Conservation (phyloP, 2,113 vertebrate genomes). For the Chrysemys picta region DNA sequence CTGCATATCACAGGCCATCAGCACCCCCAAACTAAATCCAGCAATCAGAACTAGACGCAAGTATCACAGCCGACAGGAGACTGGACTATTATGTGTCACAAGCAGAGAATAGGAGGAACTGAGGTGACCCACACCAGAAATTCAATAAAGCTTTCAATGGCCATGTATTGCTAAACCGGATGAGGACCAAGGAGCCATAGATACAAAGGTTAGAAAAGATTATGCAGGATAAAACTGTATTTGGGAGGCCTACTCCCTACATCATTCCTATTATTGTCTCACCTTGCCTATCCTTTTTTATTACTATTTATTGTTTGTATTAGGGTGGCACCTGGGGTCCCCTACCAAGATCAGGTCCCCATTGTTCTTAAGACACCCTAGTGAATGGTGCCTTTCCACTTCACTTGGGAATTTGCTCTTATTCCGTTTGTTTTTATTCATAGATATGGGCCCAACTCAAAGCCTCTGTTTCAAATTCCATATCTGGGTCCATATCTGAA, state of each 20-base stretch:
- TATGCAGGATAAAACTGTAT: background rate
- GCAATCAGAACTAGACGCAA: background rate
- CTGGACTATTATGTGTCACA: background rate
- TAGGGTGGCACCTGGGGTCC: rapidly evolving
- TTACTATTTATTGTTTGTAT: background rate
- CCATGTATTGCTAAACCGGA: background rate
- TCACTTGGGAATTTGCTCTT: background rate
- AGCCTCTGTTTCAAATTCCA: rapidly evolving
- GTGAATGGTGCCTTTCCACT: background rate
- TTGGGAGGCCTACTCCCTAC: background rate
- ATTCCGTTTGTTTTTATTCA: background rate
- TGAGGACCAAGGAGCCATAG: background rate
- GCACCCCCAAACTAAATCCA: background rate
- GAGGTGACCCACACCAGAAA: background rate
- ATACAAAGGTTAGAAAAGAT: background rate
- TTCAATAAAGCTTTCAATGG: background rate
- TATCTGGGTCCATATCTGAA: rapidly evolving
- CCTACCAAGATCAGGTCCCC: rapidly evolving
- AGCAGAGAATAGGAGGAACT: background rate
- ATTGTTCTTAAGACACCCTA: background rate
- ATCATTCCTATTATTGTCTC: background rate
- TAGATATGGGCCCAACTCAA: background rate
- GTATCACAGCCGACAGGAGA: background rate
- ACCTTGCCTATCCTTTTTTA: background rate
- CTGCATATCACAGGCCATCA: background rate